Conservation (phyloP, 2,113 vertebrate species). For the Psephotus haematonotus region DNA sequence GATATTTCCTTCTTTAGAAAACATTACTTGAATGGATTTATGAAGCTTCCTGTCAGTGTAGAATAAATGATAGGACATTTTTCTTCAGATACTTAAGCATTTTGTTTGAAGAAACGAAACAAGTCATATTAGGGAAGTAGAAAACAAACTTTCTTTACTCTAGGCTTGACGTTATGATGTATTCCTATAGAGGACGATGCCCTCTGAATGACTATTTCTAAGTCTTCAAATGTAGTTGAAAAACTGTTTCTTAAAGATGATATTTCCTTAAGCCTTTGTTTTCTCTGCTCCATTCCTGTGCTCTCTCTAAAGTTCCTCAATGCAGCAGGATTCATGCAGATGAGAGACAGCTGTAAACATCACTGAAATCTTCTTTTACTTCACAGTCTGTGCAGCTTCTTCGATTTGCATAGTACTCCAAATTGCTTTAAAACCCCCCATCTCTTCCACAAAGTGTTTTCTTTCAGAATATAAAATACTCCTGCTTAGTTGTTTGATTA, state of each 20-base stretch:
- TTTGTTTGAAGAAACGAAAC: neutral
- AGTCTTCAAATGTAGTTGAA: neutral
- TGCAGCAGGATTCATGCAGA: neutral
- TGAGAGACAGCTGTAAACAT: neutral
- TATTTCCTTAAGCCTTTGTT: neutral
- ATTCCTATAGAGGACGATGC: neutral
- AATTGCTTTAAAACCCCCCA: neutral
- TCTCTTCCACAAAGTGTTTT: neutral
- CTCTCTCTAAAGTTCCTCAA: neutral
- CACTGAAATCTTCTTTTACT: neutral
- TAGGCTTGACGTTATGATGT: neutral
- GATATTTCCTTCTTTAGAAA: constrained; percentile 1
- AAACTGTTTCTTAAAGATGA: neutral
- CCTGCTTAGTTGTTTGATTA: neutral
- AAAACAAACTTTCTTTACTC: neutral
- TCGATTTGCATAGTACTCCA: neutral
- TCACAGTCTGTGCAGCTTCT: neutral
- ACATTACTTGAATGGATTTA: neutral
- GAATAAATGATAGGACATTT: neutral
- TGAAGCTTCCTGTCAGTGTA: neutral
- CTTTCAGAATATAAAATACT: neutral
- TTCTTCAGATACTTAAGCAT: constrained; percentile 28
- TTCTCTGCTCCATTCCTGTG: neutral
- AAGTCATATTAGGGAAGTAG: neutral
- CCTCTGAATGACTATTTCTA: neutral